Conservation (phyloP, 2,888 invertebrate species). For the Sphaerophoria rueppellii region DNA sequence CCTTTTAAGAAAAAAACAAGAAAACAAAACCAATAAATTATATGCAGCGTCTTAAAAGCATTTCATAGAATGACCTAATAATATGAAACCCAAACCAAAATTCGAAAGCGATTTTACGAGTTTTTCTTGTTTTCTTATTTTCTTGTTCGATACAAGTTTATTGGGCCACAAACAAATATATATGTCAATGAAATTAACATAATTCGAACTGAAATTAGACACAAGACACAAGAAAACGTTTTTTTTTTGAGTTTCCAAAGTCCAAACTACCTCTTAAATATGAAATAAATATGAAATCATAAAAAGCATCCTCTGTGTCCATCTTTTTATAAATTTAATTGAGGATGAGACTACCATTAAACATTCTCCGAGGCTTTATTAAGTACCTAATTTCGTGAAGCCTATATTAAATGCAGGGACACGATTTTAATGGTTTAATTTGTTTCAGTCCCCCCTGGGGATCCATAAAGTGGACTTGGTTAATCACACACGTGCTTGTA, state of each 20-base stretch:
- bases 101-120: conserved; percentile 63
- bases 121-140: conserved; percentile 56
- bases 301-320: conserved; percentile 14
- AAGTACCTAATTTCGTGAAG: conserved; percentile 20
- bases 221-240: conserved; percentile 17
- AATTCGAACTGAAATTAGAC: conserved; percentile 27
- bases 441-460: neutral
- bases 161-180: conserved; percentile 7
- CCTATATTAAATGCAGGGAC: conserved; percentile 12
- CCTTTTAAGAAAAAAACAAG: neutral
- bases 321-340: conserved; percentile 45
- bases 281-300: conserved; percentile 11
- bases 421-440: conserved; percentile 52
- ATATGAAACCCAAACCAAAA: conserved; percentile 41
- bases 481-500: conserved; percentile 33
- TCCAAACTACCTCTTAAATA: conserved; percentile 31
- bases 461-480: conserved; percentile 42
- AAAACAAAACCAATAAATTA: neutral
- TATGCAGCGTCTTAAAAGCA: conserved; percentile 13
- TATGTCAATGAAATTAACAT: conserved; percentile 42
- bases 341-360: conserved; percentile 28
- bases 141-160: conserved; percentile 3
- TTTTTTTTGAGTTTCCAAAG: conserved; percentile 4
- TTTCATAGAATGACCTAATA: conserved; percentile 47
- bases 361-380: neutral